These are phyloP conservation scores for Phaethornis superciliosus DNA, from an alignment of 2,113 vertebrate species.

Conservation along the genomic window DNA sequence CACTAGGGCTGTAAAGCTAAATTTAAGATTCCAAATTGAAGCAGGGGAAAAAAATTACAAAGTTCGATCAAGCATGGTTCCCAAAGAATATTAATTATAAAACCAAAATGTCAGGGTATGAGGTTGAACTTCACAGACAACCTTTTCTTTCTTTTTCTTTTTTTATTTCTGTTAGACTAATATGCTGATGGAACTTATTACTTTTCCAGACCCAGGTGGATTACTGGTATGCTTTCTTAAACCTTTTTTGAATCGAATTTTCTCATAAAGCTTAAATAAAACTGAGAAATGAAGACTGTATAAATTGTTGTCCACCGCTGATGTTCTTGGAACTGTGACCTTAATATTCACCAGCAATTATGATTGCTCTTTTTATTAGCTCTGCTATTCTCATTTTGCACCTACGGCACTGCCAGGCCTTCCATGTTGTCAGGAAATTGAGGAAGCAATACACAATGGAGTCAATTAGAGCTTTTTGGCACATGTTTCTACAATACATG, in stretches of 20 bases:
- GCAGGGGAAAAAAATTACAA: neutral
- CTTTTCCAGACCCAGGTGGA: conserved; percentile 1
- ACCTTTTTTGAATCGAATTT: neutral
- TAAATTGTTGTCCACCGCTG: neutral
- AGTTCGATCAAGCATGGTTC: neutral
- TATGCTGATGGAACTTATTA: neutral
- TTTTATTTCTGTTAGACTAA: neutral
- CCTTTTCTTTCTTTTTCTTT: neutral
- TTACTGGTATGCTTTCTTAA: neutral
- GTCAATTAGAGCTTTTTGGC: neutral
- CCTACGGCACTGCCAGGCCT: neutral
- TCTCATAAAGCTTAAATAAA: conserved; percentile 2
- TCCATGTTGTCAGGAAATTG: conserved; percentile 14
- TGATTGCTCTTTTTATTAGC: conserved; percentile 1
- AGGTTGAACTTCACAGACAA: neutral
- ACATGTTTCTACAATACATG: neutral
- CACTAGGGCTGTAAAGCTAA: neutral
- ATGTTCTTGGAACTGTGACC: neutral
- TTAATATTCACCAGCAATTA: neutral
- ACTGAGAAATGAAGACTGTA: neutral
- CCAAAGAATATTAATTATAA: neutral
- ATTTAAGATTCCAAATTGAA: neutral
- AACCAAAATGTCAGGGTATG: neutral
- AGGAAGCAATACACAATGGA: neutral
- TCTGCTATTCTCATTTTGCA: conserved; percentile 33